These are phyloP conservation scores for Eupithecia subumbrata DNA, from an alignment of 2,888 invertebrate species.

Conservation along the genomic window DNA sequence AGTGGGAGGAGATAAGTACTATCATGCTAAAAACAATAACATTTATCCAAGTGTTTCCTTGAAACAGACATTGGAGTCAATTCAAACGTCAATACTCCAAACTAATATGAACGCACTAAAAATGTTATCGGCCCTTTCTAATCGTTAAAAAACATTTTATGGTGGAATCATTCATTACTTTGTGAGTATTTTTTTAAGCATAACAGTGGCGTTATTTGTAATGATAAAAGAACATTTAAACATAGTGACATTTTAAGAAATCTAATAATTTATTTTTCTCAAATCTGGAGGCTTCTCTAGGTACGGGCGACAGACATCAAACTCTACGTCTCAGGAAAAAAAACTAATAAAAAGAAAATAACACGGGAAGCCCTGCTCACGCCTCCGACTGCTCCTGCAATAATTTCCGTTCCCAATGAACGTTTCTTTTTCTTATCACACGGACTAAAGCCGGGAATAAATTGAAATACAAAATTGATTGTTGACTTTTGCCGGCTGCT, in stretches of 20 bases:
- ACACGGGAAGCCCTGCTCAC: constrained; percentile 64
- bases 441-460: constrained; percentile 83
- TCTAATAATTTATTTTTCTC: not conserved
- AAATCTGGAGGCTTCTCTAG: not conserved
- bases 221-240: not conserved
- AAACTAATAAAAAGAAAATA: constrained; percentile 53
- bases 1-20: no score
- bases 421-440: constrained; percentile 83
- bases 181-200: not conserved
- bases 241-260: not conserved
- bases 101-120: no score
- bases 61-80: no score
- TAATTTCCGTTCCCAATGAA: constrained; percentile 84
- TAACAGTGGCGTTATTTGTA: not conserved
- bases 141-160: no score
- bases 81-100: no score
- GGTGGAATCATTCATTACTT: no score
- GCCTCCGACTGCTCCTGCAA: constrained; percentile 82
- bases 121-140: no score
- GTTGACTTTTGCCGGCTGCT: constrained; percentile 82
- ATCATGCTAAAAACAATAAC: no score
- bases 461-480: constrained; percentile 85
- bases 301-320: not conserved
- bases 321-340: constrained; percentile 43
- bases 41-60: no score